Evolutionary conservation across 2,888 invertebrate species (phyloP), one percentile per base, ranked within the genome.

Genomic region (Netelia melanura): DNA sequence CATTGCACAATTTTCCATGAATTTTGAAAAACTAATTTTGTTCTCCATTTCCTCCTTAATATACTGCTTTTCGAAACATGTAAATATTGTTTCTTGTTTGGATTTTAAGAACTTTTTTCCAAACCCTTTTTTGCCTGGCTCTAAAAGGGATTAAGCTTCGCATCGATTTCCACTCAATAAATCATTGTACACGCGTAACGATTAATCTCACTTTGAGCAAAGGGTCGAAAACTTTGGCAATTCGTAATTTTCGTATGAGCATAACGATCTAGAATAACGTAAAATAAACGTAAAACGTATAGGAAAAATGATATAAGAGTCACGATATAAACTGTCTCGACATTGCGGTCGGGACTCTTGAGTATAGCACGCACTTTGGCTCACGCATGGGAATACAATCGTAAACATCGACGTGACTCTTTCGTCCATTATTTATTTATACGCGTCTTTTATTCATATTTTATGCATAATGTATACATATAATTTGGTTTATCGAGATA

Each of bases 331-430:
- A 48, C 17, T 17, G 48, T 14, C 14, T 48, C 48, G 14, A 48
- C 48, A 48, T 48, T 48, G 48, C 11, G 48, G 48, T 3, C 11
- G 14, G n/a, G n/a, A 30, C 48, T 48, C 14, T 48, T 10, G 14
- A 48, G 48, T 11, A 48, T 48, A 48, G 11, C 48, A 68, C 70
- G 54, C 54, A 30, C 30, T 70, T 70, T 70, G 10, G 30, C 52
- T 52, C 23, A 23, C 48, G 25, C 70, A 48, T 70, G 52, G 14
- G 30, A 70, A 23, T 48, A 70, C 14, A 30, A n/a, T 30, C 30
- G 25, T 54, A 70, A 52, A 11, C 14, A 14, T 48, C 11, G 48
- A 11, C 48, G 14, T 48, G 14, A 30, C 30, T 70, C n/a, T 10
- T 25, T 72, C 58, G 11, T 23, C 14, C 21, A 21, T 48, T 48